Conservation (phyloP, 2,888 invertebrate genomes). For the Sphaeridia pumilis region DNA sequence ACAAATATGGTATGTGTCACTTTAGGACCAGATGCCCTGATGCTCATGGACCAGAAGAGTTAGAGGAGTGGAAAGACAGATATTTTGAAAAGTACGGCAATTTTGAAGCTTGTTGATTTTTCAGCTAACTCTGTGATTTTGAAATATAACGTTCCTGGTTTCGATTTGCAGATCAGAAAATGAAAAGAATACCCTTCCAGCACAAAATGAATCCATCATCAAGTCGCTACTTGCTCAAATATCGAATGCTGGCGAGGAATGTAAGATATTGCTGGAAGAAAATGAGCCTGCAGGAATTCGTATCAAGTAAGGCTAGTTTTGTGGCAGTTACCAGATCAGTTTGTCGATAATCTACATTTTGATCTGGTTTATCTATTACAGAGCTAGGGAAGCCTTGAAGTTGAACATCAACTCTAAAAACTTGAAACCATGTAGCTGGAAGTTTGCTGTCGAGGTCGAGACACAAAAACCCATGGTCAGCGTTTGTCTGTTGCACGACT, state of each 20-base stretch:
- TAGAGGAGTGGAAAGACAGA: slow-evolving; percentile 57
- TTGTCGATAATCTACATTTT: no score
- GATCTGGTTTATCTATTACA: slow-evolving; percentile 5
- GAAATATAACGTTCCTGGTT: background rate
- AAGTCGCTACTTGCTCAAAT: slow-evolving; percentile 16
- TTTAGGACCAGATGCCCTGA: slow-evolving; percentile 60
- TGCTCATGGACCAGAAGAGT: slow-evolving; percentile 59
- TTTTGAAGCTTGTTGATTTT: no score
- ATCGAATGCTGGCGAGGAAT: slow-evolving; percentile 15
- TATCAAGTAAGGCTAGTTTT: slow-evolving; percentile 22
- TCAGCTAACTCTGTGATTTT: no score
- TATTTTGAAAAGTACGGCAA: slow-evolving; percentile 17
- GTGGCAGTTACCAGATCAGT: no score
- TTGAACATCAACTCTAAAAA: slow-evolving; percentile 20
- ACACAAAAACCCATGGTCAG: slow-evolving; percentile 22
- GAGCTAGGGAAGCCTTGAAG: slow-evolving; percentile 24
- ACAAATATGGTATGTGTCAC: slow-evolving; percentile 47
- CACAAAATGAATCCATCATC: background rate
- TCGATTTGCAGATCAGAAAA: background rate
- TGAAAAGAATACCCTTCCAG: background rate
- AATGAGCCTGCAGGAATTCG: slow-evolving; percentile 15
- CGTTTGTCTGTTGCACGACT: slow-evolving; percentile 31
- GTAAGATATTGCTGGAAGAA: slow-evolving; percentile 20
- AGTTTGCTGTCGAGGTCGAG: slow-evolving; percentile 26
- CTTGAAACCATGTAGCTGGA: slow-evolving; percentile 28